phyloP scores from a whole-genome alignment of 1,140 invertebrate species.

The Trichogramma pretiosum region DNA sequence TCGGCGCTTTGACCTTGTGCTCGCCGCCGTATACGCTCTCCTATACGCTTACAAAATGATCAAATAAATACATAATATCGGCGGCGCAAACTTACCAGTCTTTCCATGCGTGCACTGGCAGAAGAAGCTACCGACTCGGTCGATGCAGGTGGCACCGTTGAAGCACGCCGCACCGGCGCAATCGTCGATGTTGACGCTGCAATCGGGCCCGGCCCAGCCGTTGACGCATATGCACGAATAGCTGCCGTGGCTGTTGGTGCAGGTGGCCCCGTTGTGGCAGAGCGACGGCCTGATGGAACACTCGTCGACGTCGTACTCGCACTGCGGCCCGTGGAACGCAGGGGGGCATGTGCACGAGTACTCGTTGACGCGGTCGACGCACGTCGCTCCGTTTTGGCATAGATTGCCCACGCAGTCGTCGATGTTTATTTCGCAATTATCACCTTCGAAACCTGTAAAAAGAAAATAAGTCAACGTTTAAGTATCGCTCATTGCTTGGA shows the following conservation, averaged over 20 bases:
- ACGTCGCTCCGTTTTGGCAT: conserved; percentile 85
- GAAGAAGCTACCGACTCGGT: conserved; percentile 87
- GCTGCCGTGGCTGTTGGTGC: conserved; percentile 80
- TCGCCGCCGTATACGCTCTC: too few relatives aligned
- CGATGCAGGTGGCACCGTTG: conserved; percentile 93
- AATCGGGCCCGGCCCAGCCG: conserved; percentile 86
- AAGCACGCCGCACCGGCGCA: conserved; percentile 88
- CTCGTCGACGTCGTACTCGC: conserved; percentile 72
- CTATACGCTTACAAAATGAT: too few relatives aligned
- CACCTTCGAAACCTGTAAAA: conserved; percentile 70
- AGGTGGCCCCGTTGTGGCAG: conserved; percentile 91
- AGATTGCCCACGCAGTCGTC: conserved; percentile 84
- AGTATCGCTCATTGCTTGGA: too few relatives aligned
- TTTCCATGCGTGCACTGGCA: conserved; percentile 93
- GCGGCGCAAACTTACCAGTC: conserved; percentile 58
- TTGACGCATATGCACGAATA: conserved; percentile 95
- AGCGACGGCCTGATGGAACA: conserved; percentile 71
- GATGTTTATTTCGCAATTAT: conserved; percentile 81
- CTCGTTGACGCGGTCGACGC: conserved; percentile 75
- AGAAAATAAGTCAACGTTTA: background rate
- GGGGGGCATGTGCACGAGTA: conserved; percentile 84
- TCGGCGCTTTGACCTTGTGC: too few relatives aligned
- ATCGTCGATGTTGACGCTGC: conserved; percentile 88
- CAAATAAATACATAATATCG: too few relatives aligned
- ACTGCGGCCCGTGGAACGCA: conserved; percentile 76